phyloP scores from a whole-genome alignment of 2,797 vertebrate genomes.

The Gorsachius magnificus region DNA sequence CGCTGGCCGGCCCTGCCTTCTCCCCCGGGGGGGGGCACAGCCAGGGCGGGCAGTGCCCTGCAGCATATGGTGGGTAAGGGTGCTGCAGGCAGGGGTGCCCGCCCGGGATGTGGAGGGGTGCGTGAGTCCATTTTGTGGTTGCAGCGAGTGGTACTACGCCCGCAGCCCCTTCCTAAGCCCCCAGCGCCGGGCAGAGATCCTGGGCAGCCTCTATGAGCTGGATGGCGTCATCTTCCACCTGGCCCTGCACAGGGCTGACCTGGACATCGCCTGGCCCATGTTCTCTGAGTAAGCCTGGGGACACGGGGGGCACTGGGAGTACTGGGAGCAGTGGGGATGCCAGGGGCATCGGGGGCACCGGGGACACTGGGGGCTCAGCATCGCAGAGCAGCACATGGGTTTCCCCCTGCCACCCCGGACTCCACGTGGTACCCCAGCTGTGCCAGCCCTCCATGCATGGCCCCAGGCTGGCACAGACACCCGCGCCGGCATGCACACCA shows the following conservation, averaged over 20 bases:
- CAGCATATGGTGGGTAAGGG: background rate
- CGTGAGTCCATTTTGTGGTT: background rate
- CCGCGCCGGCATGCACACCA: fast-evolving
- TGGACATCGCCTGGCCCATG: constrained; percentile 77
- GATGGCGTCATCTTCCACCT: constrained; percentile 69
- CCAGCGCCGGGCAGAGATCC: constrained; percentile 54
- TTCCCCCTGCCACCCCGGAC: background rate
- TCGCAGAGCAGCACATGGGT: background rate
- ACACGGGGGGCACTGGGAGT: fast-evolving
- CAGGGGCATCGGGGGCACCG: background rate
- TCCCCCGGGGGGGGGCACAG: too few relatives aligned
- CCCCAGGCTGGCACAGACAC: background rate
- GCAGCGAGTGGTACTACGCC: constrained; percentile 76
- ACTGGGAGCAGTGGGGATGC: fast-evolving
- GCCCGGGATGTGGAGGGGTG: fast-evolving
- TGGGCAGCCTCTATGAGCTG: constrained; percentile 73
- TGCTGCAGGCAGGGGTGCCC: background rate
- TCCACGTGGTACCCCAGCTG: background rate
- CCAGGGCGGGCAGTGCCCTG: background rate
- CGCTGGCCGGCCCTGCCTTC: too few relatives aligned
- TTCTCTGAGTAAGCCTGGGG: constrained; percentile 68
- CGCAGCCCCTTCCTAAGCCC: constrained; percentile 74
- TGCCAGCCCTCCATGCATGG: background rate
- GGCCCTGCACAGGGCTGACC: constrained; percentile 58
- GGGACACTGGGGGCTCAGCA: background rate